Percentiles rank a stretch among this genome's conserved stretches.
phyloP scores from a whole-genome alignment of 2,888 invertebrate species.

The Pimpla rufipes region DNA sequence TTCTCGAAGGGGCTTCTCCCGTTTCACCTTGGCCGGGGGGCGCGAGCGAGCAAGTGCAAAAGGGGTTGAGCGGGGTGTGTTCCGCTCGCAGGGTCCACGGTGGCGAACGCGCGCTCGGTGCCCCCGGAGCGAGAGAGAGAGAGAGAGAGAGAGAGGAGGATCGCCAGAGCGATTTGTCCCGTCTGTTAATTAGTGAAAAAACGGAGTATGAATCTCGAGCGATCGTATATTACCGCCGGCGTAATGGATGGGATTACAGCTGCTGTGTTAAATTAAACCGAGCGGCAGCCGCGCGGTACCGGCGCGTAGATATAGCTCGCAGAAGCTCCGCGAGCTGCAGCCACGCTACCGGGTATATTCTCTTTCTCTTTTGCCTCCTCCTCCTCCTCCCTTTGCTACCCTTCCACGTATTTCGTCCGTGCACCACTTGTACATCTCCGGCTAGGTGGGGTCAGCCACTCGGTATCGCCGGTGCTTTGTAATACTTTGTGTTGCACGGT shows the following conservation, averaged over 20 bases:
- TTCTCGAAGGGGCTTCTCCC: constrained; percentile 47
- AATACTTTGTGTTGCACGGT: constrained; percentile 29
- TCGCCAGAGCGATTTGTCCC: constrained; percentile 85
- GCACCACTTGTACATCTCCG: constrained; percentile 75
- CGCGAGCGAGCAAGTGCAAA: constrained; percentile 64
- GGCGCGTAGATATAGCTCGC: constrained; percentile 63
- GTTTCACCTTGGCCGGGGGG: constrained; percentile 71
- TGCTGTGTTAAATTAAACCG: constrained; percentile 86
- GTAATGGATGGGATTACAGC: constrained; percentile 86
- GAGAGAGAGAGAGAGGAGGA: constrained; percentile 71
- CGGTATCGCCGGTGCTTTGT: constrained; percentile 24
- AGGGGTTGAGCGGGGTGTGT: constrained; percentile 66
- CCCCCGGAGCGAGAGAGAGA: constrained; percentile 43
- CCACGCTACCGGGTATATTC: constrained; percentile 40
- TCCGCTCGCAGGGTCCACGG: constrained; percentile 70
- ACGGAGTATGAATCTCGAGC: constrained; percentile 86
- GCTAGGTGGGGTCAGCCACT: constrained; percentile 68
- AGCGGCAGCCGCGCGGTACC: constrained; percentile 79
- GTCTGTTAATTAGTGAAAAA: constrained; percentile 86
- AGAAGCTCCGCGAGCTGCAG: constrained; percentile 42
- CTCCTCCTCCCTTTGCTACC: constrained; percentile 41
- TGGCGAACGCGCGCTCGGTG: constrained; percentile 56
- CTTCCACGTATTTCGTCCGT: constrained; percentile 42
- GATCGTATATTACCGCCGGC: constrained; percentile 85
- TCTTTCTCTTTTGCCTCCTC: constrained; percentile 59